Base-by-base conservation (phyloP, 1,140 invertebrate genomes). In the Drosophila equinoxialis region DNA sequence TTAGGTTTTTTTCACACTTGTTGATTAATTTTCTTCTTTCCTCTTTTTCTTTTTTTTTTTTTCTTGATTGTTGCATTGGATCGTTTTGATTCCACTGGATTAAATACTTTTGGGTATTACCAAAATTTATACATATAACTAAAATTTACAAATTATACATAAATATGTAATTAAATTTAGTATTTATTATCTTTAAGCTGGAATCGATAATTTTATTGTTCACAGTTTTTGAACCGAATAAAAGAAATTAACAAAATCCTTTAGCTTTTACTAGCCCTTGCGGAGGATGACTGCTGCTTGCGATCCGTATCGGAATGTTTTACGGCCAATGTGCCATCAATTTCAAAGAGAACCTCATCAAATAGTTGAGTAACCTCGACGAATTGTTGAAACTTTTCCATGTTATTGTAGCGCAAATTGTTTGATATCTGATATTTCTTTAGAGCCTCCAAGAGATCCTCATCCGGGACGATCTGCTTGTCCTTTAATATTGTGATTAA, bases 401-500 rank as follows among this genome's bases (percentile, higher is more conserved):
- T 84, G 35, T 84, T 59, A 1, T 57, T 17, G 26, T 77, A 84
- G 14, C 68, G 48, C 7, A 84, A 4, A 10, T 77, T 58, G 30
- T 84, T 82, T 8, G 10, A 65, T 2, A 66, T 6, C 42, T 84
- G 80, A 62, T 84, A 84, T 10, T 73, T 74, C 13, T 67, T 74
- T 3, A 84, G 20, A 0, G 79, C 61, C 1, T 23, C 0, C 13
- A 81, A 33, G n/a, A 83, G 8, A 3, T 83, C 17, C 1, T 23
- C 1, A 3, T 83, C 72, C 1, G 75, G 23, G 0, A 83, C 30
- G 0, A 41, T 62, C 5, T 39, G 45, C 13, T 65, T 39, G 6
- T 14, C 13, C n/a, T 77, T 68, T 0, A 84, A 41, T 23, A 84
- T 71, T 2, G 42, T 42, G 41, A 84, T 71, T 10, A 84, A 7